phyloP scores from a whole-genome alignment of 2,113 vertebrate genomes.

The Zosterops hypoxanthus region DNA sequence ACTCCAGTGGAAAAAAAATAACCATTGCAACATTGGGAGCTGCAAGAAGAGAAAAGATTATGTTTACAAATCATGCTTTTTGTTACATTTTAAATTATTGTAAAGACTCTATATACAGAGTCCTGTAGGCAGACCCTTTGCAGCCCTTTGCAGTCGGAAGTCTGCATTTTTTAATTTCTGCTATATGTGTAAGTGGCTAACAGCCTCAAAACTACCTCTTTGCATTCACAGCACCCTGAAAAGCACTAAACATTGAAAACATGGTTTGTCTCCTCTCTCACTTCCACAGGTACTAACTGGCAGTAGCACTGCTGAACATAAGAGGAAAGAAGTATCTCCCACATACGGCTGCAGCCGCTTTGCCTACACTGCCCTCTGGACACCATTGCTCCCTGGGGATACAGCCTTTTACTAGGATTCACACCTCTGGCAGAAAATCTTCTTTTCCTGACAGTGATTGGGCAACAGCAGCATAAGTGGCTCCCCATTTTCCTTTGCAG shows the following conservation, averaged over 20 bases:
- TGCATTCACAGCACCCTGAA: neutral
- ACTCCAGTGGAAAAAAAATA: neutral
- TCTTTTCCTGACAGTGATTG: rapidly evolving
- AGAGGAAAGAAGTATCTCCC: neutral
- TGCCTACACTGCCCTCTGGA: rapidly evolving
- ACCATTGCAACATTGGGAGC: neutral
- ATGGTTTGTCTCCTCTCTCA: neutral
- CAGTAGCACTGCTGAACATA: neutral
- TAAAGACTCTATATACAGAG: neutral
- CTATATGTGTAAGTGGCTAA: neutral
- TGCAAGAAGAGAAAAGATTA: neutral
- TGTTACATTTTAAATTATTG: neutral
- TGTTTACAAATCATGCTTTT: neutral
- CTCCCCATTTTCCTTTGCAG: neutral
- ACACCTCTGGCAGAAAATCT: neutral
- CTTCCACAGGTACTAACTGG: neutral
- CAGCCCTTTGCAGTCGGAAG: neutral
- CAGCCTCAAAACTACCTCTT: neutral
- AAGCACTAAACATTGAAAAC: neutral
- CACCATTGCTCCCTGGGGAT: rapidly evolving
- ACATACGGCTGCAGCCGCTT: rapidly evolving
- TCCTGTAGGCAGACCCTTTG: neutral
- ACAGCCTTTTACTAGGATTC: neutral
- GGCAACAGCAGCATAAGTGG: neutral
- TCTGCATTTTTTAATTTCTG: neutral